Evolutionary conservation across 2,797 vertebrate species (phyloP).

Genomic region (Nasua narica): DNA sequence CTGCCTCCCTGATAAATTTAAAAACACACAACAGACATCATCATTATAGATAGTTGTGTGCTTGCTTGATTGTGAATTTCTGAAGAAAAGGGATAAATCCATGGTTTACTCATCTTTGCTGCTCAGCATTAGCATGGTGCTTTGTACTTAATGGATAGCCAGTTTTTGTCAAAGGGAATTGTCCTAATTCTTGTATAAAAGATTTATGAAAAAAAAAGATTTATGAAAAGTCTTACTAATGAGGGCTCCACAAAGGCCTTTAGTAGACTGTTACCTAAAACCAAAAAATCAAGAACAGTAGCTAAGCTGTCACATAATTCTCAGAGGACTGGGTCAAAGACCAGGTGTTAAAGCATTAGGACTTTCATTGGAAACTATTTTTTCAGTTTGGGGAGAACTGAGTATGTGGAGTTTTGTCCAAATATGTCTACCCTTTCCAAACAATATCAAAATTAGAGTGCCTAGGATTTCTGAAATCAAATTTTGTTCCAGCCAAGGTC

Average conservation of each 20-base stretch:
- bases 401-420: neutral
- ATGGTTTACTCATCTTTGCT: neutral
- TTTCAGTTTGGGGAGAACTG: neutral
- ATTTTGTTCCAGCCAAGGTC: neutral
- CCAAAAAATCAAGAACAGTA: neutral
- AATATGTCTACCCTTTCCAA: neutral
- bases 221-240: neutral
- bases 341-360: neutral
- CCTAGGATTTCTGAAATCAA: neutral
- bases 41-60: neutral
- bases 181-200: neutral
- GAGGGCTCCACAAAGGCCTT: neutral
- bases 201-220: neutral
- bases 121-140: neutral
- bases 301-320: neutral
- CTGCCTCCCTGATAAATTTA: neutral
- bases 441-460: neutral
- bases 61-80: neutral
- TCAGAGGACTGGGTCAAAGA: neutral
- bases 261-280: neutral
- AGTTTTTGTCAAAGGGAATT: conserved; percentile 7
- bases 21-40: neutral
- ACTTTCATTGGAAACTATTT: neutral
- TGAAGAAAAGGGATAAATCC: neutral
- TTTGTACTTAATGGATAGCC: neutral